Base-by-base conservation (phyloP, 2,888 invertebrate species). In the Amphiduros pacificus region DNA sequence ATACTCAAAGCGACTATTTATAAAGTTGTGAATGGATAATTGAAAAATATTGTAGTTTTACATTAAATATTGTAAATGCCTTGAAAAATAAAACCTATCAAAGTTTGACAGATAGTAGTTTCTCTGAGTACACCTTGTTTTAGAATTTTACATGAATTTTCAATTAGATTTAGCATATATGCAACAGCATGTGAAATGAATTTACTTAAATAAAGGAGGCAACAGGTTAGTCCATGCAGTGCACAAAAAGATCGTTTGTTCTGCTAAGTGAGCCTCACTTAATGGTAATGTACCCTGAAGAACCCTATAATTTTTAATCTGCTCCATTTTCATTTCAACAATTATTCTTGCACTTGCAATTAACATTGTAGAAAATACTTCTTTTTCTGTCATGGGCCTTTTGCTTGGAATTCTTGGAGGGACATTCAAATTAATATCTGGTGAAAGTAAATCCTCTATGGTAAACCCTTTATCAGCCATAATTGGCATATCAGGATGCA, bases 271-370 rank as follows among this genome's bases (percentile, higher is more conserved):
- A 28, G 29, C 29, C 20, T 29, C 14, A 24, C 28, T 28, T 2
- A 52, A 11, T 2, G 52, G 52, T 6, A 52, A 52, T 17, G 29
- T 28, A 2, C 11, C 17, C 20, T 52, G 52, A 14, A 52, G 28
- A 26, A 52, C 2, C 3, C 20, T 24, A 20, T 27, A 52, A 28
- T 52, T 52, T 22, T 49, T 49, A 2, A 14, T 27, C 22, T 49
- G 49, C 11, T 49, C 49, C 49, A 49, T 49, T 49, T 49, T 49
- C 49, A 36, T 44, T 26, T 51, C 51, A 31, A 54, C 54, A 6
- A 51, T 27, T 14, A 51, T 51, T 22, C 51, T n/a, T 9, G 51
- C 24, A 17, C 26, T 27, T 9, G 51, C 51, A 9, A 51, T 27
- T 9, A 24, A 22, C 5, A 51, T 27, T 22, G 51, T 51, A 6